Percentiles rank a stretch among this genome's conserved stretches.
phyloP scores from a whole-genome alignment of 2,888 invertebrate species.

The Philaethria dido region DNA sequence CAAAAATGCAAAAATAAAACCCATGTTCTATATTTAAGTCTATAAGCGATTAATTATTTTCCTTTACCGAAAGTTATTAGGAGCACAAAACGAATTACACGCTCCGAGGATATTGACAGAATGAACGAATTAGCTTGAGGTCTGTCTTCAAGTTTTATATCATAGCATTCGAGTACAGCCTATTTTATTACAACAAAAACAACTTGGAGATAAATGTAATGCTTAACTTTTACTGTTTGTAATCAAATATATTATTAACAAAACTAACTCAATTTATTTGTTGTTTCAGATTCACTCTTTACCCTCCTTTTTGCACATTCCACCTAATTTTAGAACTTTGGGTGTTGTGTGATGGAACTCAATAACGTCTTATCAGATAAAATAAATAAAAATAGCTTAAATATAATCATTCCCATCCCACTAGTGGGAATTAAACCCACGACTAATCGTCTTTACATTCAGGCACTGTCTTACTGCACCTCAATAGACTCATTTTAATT shows the following conservation, averaged over 20 bases:
- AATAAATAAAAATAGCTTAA: too few species aligned
- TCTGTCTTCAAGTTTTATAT: constrained; percentile 7
- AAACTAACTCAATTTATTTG: too few species aligned
- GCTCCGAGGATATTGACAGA: constrained; percentile 15
- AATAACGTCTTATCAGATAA: too few species aligned
- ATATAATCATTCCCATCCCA: too few species aligned
- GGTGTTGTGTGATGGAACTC: too few species aligned
- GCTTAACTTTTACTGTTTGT: neutral
- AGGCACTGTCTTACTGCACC: too few species aligned
- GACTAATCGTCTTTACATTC: too few species aligned
- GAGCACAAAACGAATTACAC: constrained; percentile 25
- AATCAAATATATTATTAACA: neutral
- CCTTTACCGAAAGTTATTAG: constrained; percentile 18
- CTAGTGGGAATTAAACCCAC: too few species aligned
- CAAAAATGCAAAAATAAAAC: neutral
- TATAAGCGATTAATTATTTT: constrained; percentile 9
- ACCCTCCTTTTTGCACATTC: too few species aligned
- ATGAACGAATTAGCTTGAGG: constrained; percentile 9
- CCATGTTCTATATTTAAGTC: neutral
- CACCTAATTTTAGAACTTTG: too few species aligned
- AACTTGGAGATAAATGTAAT: neutral
- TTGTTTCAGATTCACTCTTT: too few species aligned
- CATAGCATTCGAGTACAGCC: neutral
- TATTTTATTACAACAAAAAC: neutral
- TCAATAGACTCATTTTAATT: too few species aligned